Conservation (phyloP, 2,888 invertebrate genomes). For the Thera britannica region DNA sequence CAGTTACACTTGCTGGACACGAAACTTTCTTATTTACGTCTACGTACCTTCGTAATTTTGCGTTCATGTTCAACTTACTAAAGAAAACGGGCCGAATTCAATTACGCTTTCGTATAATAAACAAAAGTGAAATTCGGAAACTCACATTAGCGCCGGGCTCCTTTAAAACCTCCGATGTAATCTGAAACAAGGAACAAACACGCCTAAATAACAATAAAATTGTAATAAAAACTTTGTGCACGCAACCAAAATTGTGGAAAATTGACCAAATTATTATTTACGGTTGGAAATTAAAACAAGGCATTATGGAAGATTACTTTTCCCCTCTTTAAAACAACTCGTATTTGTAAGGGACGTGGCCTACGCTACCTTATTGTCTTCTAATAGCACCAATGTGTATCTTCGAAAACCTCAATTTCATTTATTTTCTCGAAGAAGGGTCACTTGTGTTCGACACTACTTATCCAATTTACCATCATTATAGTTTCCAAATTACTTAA, state of each 20-base stretch:
- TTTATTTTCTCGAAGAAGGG: constrained; percentile 34
- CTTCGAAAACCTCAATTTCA: constrained; percentile 38
- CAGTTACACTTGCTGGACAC: constrained; percentile 55
- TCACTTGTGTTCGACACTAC: constrained; percentile 24
- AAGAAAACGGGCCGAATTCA: constrained; percentile 61
- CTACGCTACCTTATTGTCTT: constrained; percentile 48
- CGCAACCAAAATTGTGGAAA: constrained; percentile 83
- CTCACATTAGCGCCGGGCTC: constrained; percentile 83
- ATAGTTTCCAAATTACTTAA: constrained; percentile 33
- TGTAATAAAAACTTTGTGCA: constrained; percentile 84
- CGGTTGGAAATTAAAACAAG: constrained; percentile 80
- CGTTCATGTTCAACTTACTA: constrained; percentile 37
- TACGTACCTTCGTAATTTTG: constrained; percentile 49
- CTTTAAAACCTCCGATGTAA: constrained; percentile 82
- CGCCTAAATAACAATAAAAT: constrained; percentile 85
- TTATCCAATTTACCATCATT: constrained; percentile 38
- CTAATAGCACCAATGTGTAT: constrained; percentile 33
- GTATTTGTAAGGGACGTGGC: constrained; percentile 57
- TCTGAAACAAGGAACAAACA: constrained; percentile 85
- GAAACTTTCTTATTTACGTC: constrained; percentile 68
- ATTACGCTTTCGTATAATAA: constrained; percentile 71
- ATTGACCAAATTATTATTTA: constrained; percentile 85
- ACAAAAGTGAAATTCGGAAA: constrained; percentile 77
- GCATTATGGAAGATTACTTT: constrained; percentile 77
- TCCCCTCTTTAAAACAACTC: constrained; percentile 69